A percentile compares a stretch with the other conserved stretches of the same genome.
Conservation (phyloP, 2,797 vertebrate genomes). For the Molossus alvarezi region DNA sequence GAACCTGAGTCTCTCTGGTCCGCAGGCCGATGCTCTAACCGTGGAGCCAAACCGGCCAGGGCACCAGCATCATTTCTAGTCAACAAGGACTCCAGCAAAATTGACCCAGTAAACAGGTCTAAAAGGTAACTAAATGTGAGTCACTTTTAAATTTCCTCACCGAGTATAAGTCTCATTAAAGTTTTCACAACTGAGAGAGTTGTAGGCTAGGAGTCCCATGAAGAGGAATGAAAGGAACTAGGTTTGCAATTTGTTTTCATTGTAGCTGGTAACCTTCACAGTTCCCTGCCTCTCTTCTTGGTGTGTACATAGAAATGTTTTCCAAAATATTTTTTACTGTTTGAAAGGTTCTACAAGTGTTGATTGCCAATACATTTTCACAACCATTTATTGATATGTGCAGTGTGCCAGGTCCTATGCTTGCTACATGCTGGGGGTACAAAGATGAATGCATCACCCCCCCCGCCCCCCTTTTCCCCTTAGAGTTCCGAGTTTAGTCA, state of each 20-base stretch:
- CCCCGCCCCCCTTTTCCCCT: not conserved
- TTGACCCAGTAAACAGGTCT: not conserved
- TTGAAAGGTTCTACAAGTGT: not conserved
- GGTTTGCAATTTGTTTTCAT: slow-evolving; percentile 30
- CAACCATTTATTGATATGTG: not conserved
- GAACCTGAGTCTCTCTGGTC: too few species aligned
- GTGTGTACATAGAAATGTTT: slow-evolving; percentile 44
- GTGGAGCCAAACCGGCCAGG: too few species aligned
- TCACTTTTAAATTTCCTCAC: not conserved
- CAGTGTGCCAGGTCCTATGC: not conserved
- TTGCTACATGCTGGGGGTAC: not conserved
- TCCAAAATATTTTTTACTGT: not conserved
- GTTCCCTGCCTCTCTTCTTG: slow-evolving; percentile 9
- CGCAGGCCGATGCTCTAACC: too few species aligned
- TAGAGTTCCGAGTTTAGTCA: slow-evolving; percentile 26
- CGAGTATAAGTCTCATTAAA: not conserved
- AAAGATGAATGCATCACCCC: not conserved
- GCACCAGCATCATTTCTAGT: not conserved
- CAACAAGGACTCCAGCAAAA: not conserved
- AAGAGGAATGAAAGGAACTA: slow-evolving; percentile 18
- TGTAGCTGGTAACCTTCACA: not conserved
- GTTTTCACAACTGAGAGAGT: not conserved
- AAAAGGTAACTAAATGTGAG: slow-evolving; percentile 6
- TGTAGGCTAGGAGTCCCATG: not conserved
- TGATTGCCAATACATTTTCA: not conserved